Base-by-base conservation (phyloP, 2,113 vertebrate species). In the Percina caprodes region DNA sequence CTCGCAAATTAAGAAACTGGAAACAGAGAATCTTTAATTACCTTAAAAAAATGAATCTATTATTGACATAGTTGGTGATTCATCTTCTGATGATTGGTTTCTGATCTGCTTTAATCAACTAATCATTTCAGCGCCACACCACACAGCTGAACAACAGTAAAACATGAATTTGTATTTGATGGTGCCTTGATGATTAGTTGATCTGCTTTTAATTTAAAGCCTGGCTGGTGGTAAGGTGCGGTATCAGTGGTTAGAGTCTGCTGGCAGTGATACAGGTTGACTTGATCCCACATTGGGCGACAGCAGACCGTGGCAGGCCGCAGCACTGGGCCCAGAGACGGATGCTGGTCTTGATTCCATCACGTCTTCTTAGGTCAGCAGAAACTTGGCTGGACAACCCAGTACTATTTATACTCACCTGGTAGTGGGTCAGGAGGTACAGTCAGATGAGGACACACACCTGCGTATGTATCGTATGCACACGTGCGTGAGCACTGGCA, bases 391-490 rank as follows among this genome's bases (percentile, higher is more conserved):
- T 70, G 8, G 72, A 62, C 78, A 46, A 30, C 23, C 52, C 51
- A 63, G 54, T 42, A 42, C 87, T 90, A 88, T 89, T 83, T 74
- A 83, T 89, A 86, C 71, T 81, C 71, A 80, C 69, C 81, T 76
- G 59, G 49, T 30, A 82, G 83, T 85, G 69, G 88, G 73, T 91
- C 88, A 86, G 84, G 76, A 69, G 88, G 88, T 87, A 77, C 83
- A 74, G 78, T 82, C 88, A 92, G 87, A 79, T 42, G 10, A 42
- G 39, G 39, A 42, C 39, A 42, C 39, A 42, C 39, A 42, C 39
- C 39, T 42, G 10, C 2, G 9, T 42, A 42, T 42, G 10, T 42
- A 42, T 42, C 3, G 10, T 10, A 42, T 42, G 39, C 39, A 42
- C 39, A 42, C 10, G 39, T 42, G 39, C 39, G 3, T 42, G 39